Percentiles rank a stretch among this genome's conserved stretches.
Conservation (phyloP, 1,140 invertebrate genomes). For the Caenorhabditis tropicalis region DNA sequence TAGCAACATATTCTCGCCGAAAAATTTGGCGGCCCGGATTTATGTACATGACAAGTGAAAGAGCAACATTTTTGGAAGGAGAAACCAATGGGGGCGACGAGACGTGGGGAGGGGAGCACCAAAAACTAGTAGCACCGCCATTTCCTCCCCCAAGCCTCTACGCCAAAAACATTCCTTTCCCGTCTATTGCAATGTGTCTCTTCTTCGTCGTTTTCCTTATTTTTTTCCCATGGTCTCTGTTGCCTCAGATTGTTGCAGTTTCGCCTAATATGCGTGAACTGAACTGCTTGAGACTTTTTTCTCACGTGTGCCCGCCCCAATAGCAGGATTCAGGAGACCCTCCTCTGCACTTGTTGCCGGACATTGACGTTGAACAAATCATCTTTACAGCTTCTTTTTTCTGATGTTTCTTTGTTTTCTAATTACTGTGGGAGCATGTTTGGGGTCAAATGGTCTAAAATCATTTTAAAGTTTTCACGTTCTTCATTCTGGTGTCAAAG, state of each 20-base stretch:
- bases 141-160: not conserved
- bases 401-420: not conserved
- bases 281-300: slow-evolving; percentile 26
- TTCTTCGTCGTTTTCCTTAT: not conserved
- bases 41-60: slow-evolving; percentile 42
- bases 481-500: not conserved
- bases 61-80: slow-evolving; percentile 29
- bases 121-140: slow-evolving; percentile 31
- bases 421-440: not conserved
- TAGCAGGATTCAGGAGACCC: not conserved
- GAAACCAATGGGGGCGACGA: not conserved
- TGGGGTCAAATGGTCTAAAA: not conserved
- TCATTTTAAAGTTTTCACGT: not conserved
- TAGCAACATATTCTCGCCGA: slow-evolving; percentile 4
- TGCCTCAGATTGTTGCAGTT: slow-evolving; percentile 16
- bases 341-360: not conserved
- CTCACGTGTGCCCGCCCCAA: slow-evolving; percentile 1
- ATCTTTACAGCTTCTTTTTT: not conserved
- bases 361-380: slow-evolving; percentile 7
- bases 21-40: not conserved
- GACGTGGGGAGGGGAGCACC: not conserved
- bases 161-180: not conserved
- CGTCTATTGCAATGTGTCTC: slow-evolving; percentile 3
- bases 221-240: slow-evolving; percentile 16
- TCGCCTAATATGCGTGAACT: slow-evolving; percentile 22